Conservation (phyloP, 2,797 vertebrate genomes). For the Neosilurus mollespiculum region DNA sequence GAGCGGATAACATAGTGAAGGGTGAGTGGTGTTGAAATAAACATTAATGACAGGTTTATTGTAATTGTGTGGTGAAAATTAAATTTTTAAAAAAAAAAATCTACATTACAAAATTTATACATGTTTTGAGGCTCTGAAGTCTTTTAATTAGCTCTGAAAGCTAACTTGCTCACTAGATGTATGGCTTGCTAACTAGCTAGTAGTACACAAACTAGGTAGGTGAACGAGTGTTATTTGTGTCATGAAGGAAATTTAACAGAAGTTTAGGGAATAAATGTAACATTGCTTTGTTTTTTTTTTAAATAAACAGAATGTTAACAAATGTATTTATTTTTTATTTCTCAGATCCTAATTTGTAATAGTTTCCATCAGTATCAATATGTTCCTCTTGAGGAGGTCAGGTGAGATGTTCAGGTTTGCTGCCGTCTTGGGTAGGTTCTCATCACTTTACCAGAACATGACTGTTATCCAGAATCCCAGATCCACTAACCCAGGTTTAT, state of each 20-base stretch:
- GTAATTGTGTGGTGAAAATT: no score
- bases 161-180: neutral
- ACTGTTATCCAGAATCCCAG: neutral
- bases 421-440: constrained; percentile 51
- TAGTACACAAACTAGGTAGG: no score
- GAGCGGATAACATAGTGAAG: neutral
- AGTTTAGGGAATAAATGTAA: neutral
- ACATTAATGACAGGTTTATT: neutral
- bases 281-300: neutral
- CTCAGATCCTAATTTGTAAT: constrained; percentile 15
- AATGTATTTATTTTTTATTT: neutral
- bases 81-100: no score
- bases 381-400: constrained; percentile 44
- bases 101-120: no score
- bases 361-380: constrained; percentile 54
- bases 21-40: neutral
- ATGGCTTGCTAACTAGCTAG: no score
- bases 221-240: neutral
- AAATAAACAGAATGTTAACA: neutral
- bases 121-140: neutral
- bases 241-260: neutral
- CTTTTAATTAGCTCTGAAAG: neutral
- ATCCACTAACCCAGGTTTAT: neutral
- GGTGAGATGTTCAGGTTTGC: constrained; percentile 57
- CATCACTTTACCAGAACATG: neutral